Base-by-base conservation (phyloP, 2,888 invertebrate genomes). In the Chaitophorus viminalis region DNA sequence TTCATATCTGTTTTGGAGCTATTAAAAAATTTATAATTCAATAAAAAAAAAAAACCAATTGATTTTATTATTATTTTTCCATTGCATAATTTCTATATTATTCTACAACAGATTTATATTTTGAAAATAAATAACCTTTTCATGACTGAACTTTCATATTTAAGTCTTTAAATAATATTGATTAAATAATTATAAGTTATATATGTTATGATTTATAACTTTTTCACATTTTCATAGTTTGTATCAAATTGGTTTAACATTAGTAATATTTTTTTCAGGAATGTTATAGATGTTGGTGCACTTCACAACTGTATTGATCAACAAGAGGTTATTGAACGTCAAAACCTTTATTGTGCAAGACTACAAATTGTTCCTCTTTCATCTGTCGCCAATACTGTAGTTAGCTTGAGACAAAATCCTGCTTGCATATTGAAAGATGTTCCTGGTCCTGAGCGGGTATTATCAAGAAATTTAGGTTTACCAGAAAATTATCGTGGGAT, bases 231-330 rank as follows among this genome's bases (percentile, higher is more conserved):
- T n/a, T n/a, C n/a, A 46, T 14, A 46, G 14, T 46, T 46, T 11
- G 46, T 46, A 11, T 31, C 5, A 29, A 11, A 29, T 31, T 14
- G 3, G 14, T 70, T 70, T 14, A 68, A 70, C 3, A 29, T 31
- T 54, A 25, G 25, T 65, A 68, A 3, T 65, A 65, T 88, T 88
- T 60, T 89, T 92, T 92, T 17, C 92, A 97, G 97, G 89, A 97
- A 97, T 92, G 97, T 98, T 89, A 98, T 98, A 90, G 98, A 98
- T 92, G 97, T 98, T n/a, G 96, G 96, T 82, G 96, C 97, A 4
- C 93, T 97, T 90, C 97, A 97, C 89, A 97, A 97, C 91, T 95
- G 95, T 90, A 92, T 98, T 89, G 97, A 98, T 90, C 96, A 96
- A 90, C 95, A 96, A 91, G 98, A 97, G 91, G 97, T 96, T 92